Base-by-base conservation (phyloP, 2,797 vertebrate species). In the Prionace glauca region DNA sequence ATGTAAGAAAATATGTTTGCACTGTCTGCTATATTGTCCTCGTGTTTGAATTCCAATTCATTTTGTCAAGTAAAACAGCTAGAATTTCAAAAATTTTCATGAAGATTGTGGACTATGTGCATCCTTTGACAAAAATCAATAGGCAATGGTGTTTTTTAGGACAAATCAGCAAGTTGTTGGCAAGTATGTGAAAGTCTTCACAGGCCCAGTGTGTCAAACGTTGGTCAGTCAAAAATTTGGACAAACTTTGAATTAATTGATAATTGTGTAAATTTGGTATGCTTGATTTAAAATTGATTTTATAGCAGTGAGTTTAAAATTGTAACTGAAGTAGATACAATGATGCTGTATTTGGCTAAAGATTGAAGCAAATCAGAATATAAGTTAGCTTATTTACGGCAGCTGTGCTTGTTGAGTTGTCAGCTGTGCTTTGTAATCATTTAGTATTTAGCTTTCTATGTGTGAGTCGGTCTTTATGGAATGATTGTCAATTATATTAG, bases 391-490 rank as follows among this genome's bases (percentile, higher is more conserved):
- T 67, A 92, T 92, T 67, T 22, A 36, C n/a, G 36, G 62, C n/a
- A 92, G 62, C 62, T 92, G 62, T 92, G 90, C 62, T 69, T 92
- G 60, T 91, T 65, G n/a, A 92, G 90, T 18, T 92, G n/a, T 92
- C 90, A 67, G 62, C 90, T 69, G 62, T 41, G 90, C n/a, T 9
- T 67, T 67, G n/a, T 92, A 92, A 45, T 84, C 81, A 45, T 20
- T 41, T 45, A 22, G 36, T 20, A 41, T 67, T 92, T 36, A n/a
- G n/a, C 62, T 92, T 92, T 92, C 50, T 12, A n/a, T n/a, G 87
- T 60, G 56, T 32, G 50, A 62, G 87, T 90, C 87, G 62, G 56
- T 29, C 87, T 62, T 90, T 90, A 11, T 62, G 87, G 90, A 92
- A 67, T 92, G 90, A 32, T 67, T 92, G 90, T 67, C 41, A 92